Conservation (phyloP, 2,888 invertebrate species). For the Taphrorychus bicolor region DNA sequence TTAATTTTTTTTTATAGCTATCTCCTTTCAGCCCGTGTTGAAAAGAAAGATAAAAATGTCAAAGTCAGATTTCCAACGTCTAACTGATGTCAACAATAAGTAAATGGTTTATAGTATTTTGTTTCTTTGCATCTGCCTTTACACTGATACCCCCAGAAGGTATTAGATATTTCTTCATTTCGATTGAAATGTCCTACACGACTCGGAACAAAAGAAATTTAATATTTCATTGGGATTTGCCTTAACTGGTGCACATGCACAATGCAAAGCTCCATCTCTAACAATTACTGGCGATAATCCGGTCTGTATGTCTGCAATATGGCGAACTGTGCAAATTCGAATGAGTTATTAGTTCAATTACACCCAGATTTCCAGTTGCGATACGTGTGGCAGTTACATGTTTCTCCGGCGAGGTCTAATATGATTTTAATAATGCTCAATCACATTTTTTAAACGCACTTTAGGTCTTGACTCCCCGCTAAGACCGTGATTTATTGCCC, state of each 20-base stretch:
- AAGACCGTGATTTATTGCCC: constrained; percentile 24
- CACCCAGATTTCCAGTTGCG: neutral
- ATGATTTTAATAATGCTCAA: constrained; percentile 19
- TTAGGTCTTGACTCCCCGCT: constrained; percentile 18
- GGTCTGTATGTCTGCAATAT: constrained; percentile 17
- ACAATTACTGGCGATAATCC: constrained; percentile 21
- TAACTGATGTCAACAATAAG: too few species aligned
- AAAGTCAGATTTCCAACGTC: too few species aligned
- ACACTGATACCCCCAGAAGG: too few species aligned
- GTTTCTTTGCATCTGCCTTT: too few species aligned
- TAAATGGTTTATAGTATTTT: too few species aligned
- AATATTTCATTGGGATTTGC: constrained; percentile 2
- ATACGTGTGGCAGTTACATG: neutral
- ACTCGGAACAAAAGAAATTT: neutral
- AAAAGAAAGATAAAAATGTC: too few species aligned
- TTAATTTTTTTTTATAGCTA: too few species aligned
- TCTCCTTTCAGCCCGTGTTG: too few species aligned
- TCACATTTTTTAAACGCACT: constrained; percentile 25
- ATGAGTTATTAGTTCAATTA: constrained; percentile 21
- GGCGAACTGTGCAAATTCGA: constrained; percentile 10
- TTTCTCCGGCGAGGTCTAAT: neutral
- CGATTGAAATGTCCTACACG: too few species aligned
- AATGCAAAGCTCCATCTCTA: constrained; percentile 4
- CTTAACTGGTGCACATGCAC: neutral
- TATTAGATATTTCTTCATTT: too few species aligned